Base-by-base conservation (phyloP, 1,140 invertebrate genomes). In the Trichonephila clavata region DNA sequence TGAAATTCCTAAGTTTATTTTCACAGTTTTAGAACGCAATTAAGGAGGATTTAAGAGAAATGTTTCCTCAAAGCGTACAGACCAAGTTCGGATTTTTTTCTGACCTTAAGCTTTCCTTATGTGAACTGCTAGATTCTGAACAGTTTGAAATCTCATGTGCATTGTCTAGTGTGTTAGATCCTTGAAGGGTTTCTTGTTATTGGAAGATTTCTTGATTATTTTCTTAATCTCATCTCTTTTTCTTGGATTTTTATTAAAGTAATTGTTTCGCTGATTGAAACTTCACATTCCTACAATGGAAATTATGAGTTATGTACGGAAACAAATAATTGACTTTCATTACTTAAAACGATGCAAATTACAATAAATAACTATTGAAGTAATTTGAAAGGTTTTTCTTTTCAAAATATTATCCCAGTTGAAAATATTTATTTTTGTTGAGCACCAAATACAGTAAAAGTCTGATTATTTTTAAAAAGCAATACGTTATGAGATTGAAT, bases 21-120 rank as follows among this genome's bases (percentile, higher is more conserved):
- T 57, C 57, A 84, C 43, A 24, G 27, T 59, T 84, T 84, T 57
- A n/a, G 81, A 84, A 84, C 57, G 21, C 50, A 84, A 84, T 84
- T 57, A 84, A 57, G 43, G 43, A 84, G 50, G 50, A 84, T 57
- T 57, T 57, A 57, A 16, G 10, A n/a, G 10, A 84, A 84, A 14
- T 20, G 43, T 84, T 84, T 50, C 71, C 71, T 77, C 32, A 77
- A 77, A 39, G 27, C 27, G 16, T 18, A 18, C 27, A 77, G 7
- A 1, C 6, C 7, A 0, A 39, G 18, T 5, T 18, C 27, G 0
- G 61, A 18, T 77, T 39, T 77, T 16, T 18, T 39, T 39, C 39
- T 18, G 2, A 6, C 5, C 39, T 77, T 32, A 14, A 20, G 27
- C 71, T 77, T 39, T 77, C 71, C 71, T 77, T 32, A 39, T 32